Conservation (phyloP, 2,797 vertebrate genomes). For the Aldrovandia affinis region DNA sequence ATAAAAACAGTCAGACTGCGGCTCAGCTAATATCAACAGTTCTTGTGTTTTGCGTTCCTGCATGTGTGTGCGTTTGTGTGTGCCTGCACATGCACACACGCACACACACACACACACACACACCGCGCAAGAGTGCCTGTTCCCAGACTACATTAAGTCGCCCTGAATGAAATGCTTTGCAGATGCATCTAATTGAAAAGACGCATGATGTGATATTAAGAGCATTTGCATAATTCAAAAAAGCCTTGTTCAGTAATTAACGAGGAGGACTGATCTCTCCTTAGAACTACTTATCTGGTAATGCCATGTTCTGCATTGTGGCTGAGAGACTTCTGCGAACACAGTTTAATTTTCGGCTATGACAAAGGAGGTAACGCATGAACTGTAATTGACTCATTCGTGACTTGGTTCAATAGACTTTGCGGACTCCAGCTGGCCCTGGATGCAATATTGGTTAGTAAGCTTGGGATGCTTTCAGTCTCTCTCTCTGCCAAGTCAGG, state of each 20-base stretch:
- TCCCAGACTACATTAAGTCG: constrained; percentile 43
- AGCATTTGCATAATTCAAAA: not conserved
- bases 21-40: not conserved
- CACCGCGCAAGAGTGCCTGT: constrained; percentile 7
- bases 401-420: constrained; percentile 48
- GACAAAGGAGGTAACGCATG: constrained; percentile 49
- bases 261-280: constrained; percentile 35
- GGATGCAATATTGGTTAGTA: constrained; percentile 29
- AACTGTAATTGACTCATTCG: constrained; percentile 64
- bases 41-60: not conserved
- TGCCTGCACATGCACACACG: not conserved
- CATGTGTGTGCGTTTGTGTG: not conserved
- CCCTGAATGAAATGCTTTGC: constrained; percentile 47
- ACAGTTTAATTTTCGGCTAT: constrained; percentile 58
- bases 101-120: no score
- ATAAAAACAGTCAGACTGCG: not conserved
- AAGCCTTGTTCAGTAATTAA: fast-evolving
- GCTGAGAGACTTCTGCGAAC: constrained; percentile 51
- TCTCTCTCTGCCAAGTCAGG: constrained; percentile 16
- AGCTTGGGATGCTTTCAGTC: constrained; percentile 53
- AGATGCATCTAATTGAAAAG: constrained; percentile 38
- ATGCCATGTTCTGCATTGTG: constrained; percentile 59
- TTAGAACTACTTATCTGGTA: constrained; percentile 44
- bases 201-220: constrained; percentile 40
- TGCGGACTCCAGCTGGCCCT: not conserved